phyloP scores from a whole-genome alignment of 2,113 vertebrate species.

The Hyperopisus bebe region DNA sequence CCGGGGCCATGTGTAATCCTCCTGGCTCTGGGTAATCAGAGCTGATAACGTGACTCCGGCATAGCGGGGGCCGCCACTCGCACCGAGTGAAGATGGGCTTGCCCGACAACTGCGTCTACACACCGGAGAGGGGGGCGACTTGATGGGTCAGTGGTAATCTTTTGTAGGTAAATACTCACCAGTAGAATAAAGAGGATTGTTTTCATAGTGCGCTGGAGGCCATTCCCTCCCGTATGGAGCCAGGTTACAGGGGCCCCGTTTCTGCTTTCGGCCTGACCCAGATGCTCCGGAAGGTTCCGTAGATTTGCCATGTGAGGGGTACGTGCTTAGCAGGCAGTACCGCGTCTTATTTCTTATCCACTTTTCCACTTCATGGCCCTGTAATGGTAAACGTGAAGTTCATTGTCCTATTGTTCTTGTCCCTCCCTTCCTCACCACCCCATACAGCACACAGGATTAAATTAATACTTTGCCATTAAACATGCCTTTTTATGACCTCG shows the following conservation, averaged over 20 bases:
- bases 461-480: constrained; percentile 14
- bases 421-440: neutral
- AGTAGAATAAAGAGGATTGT: neutral
- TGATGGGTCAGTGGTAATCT: neutral
- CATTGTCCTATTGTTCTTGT: neutral
- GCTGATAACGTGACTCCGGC: neutral
- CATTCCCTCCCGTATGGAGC: neutral
- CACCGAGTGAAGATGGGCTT: neutral
- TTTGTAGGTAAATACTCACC: constrained; percentile 8
- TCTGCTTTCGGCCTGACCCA: neutral
- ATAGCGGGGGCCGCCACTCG: neutral
- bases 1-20: constrained; percentile 40
- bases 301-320: neutral
- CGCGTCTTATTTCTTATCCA: neutral
- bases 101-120: neutral
- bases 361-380: neutral
- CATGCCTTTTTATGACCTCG: constrained; percentile 5
- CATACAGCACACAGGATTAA: neutral
- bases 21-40: neutral
- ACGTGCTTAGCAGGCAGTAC: neutral
- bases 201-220: neutral
- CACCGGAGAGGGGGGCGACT: neutral
- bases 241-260: neutral
- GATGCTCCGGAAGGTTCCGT: neutral
- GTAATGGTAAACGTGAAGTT: constrained; percentile 8